Conservation (phyloP, 2,797 vertebrate genomes). For the Chelidonichthys spinosus region DNA sequence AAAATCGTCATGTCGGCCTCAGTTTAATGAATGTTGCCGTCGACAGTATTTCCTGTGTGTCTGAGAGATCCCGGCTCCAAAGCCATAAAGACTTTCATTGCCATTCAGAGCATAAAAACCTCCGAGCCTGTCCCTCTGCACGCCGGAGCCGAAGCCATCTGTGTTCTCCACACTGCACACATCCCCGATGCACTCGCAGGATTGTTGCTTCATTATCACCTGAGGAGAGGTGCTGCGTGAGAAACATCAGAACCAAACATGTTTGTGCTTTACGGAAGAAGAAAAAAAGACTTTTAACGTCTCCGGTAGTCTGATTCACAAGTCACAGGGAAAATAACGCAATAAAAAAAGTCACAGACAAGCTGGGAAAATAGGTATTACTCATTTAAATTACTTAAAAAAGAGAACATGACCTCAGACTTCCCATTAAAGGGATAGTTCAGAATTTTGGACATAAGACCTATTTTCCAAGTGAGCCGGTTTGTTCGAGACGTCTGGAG, state of each 20-base stretch:
- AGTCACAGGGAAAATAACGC: neutral
- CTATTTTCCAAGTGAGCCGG: too few species aligned
- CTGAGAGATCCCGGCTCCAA: neutral
- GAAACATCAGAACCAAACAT: neutral
- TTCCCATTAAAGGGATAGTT: too few species aligned
- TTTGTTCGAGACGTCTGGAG: too few species aligned
- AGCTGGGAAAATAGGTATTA: neutral
- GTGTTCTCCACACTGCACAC: neutral
- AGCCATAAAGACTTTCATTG: constrained; percentile 19
- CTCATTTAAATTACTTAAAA: neutral
- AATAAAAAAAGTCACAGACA: neutral
- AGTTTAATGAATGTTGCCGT: constrained; percentile 9
- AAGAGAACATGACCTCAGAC: neutral
- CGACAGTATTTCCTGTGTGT: constrained; percentile 9
- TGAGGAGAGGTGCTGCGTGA: neutral
- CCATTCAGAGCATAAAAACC: constrained; percentile 14
- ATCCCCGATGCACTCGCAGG: neutral
- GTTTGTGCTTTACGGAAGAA: neutral
- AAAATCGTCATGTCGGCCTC: neutral
- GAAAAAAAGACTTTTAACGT: neutral
- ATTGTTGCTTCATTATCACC: neutral
- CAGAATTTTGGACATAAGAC: too few species aligned
- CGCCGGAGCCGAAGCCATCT: neutral
- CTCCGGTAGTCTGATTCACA: neutral
- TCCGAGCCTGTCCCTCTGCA: neutral